A percentile compares a stretch with the other conserved stretches of the same genome.
These are phyloP conservation scores for Botia almorhae DNA, from an alignment of 2,797 vertebrate genomes.

Conservation along the genomic window DNA sequence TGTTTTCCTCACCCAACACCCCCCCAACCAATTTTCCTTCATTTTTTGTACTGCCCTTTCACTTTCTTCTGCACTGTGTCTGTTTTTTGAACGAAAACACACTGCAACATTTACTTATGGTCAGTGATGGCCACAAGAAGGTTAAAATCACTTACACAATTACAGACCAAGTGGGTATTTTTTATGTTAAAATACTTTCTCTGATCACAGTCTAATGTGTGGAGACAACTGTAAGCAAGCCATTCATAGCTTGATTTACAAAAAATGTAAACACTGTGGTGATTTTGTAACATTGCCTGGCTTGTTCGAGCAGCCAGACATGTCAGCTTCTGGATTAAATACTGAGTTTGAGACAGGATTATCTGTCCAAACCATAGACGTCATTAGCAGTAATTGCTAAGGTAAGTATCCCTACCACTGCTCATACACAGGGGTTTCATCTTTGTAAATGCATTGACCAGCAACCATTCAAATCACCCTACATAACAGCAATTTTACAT, in stretches of 20 bases:
- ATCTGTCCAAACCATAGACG: not conserved
- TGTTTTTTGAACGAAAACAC: conserved; percentile 1
- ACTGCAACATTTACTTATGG: not conserved
- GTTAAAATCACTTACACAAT: not conserved
- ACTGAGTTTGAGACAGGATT: not conserved
- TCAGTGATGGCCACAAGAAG: not conserved
- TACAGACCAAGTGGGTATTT: not conserved
- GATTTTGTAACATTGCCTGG: not conserved
- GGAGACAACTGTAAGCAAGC: not conserved
- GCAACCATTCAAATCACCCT: not conserved
- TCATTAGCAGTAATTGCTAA: not conserved
- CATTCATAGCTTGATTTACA: not conserved
- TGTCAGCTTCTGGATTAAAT: not conserved
- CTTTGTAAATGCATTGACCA: not conserved
- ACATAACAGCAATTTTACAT: not conserved
- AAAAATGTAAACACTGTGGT: not conserved
- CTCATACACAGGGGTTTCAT: not conserved
- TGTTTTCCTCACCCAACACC: conserved; percentile 42
- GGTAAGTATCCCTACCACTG: not conserved
- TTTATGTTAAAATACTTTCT: not conserved
- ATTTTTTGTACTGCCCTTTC: conserved; percentile 26
- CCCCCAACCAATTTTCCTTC: conserved; percentile 37
- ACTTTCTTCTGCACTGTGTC: conserved; percentile 18
- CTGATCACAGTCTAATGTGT: not conserved
- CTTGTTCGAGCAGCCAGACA: not conserved